Evolutionary conservation across 2,888 invertebrate species (phyloP).

Genomic region (Morpho deidamia): DNA sequence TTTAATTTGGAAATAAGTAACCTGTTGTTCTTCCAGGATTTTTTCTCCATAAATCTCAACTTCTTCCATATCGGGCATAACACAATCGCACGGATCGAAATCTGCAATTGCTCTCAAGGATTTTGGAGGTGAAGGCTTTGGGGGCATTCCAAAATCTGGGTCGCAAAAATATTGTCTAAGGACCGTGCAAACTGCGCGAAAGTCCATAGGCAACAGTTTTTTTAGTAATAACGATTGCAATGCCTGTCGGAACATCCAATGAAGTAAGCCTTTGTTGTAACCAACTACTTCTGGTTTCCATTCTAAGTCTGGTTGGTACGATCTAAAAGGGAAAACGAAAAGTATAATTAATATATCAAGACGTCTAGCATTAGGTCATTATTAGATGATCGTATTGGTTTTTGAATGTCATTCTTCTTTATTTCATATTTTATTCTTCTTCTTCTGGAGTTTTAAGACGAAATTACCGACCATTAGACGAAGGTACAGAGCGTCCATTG

Average conservation of each 20-base stretch:
- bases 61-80: conserved; percentile 47
- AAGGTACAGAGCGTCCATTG: too few species aligned
- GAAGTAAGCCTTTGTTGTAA: conserved; percentile 41
- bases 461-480: too few species aligned
- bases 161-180: conserved; percentile 52
- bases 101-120: conserved; percentile 38
- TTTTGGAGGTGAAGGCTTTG: conserved; percentile 36
- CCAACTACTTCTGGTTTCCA: conserved; percentile 53
- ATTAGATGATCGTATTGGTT: neutral
- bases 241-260: conserved; percentile 69
- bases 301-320: conserved; percentile 56
- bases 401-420: too few species aligned
- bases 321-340: conserved; percentile 32
- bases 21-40: conserved; percentile 36
- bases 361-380: too few species aligned
- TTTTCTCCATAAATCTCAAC: conserved; percentile 34
- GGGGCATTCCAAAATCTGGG: conserved; percentile 59
- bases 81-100: conserved; percentile 55
- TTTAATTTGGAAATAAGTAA: neutral
- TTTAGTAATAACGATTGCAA: conserved; percentile 46
- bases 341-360: neutral
- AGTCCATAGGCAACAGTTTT: conserved; percentile 38
- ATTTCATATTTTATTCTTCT: too few species aligned
- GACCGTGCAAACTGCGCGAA: conserved; percentile 33
- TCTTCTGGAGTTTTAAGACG: too few species aligned